Evolutionary conservation across 2,888 invertebrate species (phyloP).

Genomic region (Clanis bilineata): DNA sequence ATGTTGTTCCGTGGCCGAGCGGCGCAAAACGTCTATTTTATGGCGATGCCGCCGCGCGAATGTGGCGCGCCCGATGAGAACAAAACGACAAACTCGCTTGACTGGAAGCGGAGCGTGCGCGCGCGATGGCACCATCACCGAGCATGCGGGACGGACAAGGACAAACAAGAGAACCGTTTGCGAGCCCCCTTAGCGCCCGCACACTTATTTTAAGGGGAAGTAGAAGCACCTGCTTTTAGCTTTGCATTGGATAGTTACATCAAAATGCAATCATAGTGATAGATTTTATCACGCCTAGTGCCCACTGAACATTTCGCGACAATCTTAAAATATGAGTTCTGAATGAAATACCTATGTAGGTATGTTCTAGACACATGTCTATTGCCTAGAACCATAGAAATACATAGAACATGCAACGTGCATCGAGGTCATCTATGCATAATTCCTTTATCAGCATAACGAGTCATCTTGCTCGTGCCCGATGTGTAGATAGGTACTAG

Average conservation of each 20-base stretch:
- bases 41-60: slow-evolving; percentile 65
- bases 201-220: slow-evolving; percentile 55
- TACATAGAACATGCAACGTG: not conserved
- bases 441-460: not conserved
- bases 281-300: not conserved
- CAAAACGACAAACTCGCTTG: slow-evolving; percentile 44
- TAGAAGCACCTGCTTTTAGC: slow-evolving; percentile 50
- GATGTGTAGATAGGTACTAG: no score
- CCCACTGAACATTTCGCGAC: not conserved
- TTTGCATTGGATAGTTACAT: not conserved
- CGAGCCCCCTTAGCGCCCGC: slow-evolving; percentile 47
- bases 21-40: slow-evolving; percentile 46
- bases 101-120: slow-evolving; percentile 55
- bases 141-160: slow-evolving; percentile 38
- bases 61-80: slow-evolving; percentile 40
- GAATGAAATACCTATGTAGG: not conserved
- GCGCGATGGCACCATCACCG: slow-evolving; percentile 42
- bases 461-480: not conserved
- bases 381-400: no score
- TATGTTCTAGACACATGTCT: not conserved
- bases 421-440: slow-evolving; percentile 4
- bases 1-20: slow-evolving; percentile 50
- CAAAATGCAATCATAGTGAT: not conserved
- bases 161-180: slow-evolving; percentile 51
- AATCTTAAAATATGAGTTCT: not conserved